phyloP scores from a whole-genome alignment of 2,888 invertebrate species.

The Crioceris asparagi region DNA sequence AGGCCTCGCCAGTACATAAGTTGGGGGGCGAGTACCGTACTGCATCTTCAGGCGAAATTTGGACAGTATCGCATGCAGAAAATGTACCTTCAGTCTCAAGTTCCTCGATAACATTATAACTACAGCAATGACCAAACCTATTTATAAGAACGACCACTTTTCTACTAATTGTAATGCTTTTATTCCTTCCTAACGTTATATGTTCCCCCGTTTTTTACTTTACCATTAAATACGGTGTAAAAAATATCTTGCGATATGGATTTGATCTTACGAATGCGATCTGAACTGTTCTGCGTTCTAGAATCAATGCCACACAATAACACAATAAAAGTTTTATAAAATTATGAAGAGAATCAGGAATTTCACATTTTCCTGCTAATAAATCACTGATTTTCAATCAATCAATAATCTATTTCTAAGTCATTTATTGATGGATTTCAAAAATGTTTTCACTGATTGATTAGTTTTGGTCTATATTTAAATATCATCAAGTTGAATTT shows the following conservation, averaged over 20 bases:
- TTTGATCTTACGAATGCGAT: slow-evolving; percentile 3
- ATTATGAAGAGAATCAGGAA: background rate
- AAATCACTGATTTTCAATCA: slow-evolving; percentile 4
- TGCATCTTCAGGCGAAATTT: slow-evolving; percentile 13
- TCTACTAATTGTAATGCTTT: slow-evolving; percentile 11
- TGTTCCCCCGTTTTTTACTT: slow-evolving; percentile 4
- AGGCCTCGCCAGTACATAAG: slow-evolving; percentile 12
- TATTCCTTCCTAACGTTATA: slow-evolving; percentile 10
- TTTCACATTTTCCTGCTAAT: slow-evolving; percentile 3
- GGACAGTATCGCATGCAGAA: slow-evolving; percentile 4
- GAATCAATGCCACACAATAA: slow-evolving; percentile 2
- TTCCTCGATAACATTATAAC: slow-evolving; percentile 10
- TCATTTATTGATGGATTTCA: too few species aligned
- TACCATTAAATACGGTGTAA: background rate
- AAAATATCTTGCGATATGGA: slow-evolving; percentile 6
- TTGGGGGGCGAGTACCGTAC: background rate
- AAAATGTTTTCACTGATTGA: too few species aligned
- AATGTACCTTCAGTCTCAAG: slow-evolving; percentile 14
- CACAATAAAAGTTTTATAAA: slow-evolving; percentile 7
- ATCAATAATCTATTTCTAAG: too few species aligned
- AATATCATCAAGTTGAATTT: too few species aligned
- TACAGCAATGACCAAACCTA: slow-evolving; percentile 11
- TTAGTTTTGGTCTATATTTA: too few species aligned
- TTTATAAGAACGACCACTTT: slow-evolving; percentile 11
- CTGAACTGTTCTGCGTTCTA: slow-evolving; percentile 4